Evolutionary conservation across 2,113 vertebrate species (phyloP).

Genomic region (Rhinopomastus cyanomelas): DNA sequence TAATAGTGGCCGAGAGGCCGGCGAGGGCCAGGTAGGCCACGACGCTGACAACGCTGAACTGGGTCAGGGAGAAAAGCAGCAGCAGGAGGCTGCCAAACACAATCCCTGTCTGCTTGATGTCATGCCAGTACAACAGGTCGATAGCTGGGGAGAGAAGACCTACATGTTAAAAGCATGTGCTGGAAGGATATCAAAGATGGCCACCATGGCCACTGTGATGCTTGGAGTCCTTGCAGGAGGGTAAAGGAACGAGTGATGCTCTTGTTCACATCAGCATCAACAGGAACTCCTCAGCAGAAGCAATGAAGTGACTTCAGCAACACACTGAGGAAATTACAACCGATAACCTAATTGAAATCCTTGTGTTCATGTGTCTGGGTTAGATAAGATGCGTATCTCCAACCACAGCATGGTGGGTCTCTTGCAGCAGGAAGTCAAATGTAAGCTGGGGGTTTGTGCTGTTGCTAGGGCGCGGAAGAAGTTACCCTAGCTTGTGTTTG

Average conservation of each 20-base stretch:
- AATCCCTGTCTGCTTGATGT: constrained; percentile 93
- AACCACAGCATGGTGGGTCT: not conserved
- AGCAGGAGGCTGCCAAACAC: constrained; percentile 92
- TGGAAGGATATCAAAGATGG: not conserved
- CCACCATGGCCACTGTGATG: accelerated
- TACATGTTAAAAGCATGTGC: not conserved
- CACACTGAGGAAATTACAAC: not conserved
- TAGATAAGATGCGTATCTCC: not conserved
- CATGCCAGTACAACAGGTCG: constrained; percentile 97
- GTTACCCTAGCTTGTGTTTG: not conserved
- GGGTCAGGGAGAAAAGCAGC: constrained; percentile 97
- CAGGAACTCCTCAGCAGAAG: not conserved
- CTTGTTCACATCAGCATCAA: not conserved
- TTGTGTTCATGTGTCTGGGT: not conserved
- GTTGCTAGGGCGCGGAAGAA: not conserved
- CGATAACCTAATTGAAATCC: not conserved
- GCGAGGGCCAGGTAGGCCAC: constrained; percentile 95
- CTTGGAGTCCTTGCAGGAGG: not conserved
- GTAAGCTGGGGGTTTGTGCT: not conserved
- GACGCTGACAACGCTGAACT: constrained; percentile 98
- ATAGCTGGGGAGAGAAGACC: constrained; percentile 78
- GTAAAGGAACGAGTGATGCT: not conserved
- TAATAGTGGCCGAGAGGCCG: constrained; percentile 95
- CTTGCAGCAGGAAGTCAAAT: not conserved
- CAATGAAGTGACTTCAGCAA: not conserved